A percentile compares a stretch with the other conserved stretches of the same genome.
Conservation (phyloP, 2,888 invertebrate genomes). For the Dicyrtoma fusca region DNA sequence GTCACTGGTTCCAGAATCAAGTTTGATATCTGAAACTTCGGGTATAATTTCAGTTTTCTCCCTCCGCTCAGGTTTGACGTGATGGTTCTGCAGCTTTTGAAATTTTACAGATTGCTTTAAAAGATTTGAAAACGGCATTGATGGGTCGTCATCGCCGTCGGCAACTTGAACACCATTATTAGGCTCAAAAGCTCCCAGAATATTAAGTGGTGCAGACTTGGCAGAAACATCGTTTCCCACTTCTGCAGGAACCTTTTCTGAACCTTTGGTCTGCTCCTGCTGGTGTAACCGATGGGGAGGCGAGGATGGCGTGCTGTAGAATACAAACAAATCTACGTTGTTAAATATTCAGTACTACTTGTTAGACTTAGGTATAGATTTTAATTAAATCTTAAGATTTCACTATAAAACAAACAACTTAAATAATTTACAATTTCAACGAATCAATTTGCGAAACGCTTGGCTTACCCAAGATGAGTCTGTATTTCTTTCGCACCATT, state of each 20-base stretch:
- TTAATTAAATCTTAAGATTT: no score
- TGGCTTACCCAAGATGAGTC: conserved; percentile 27
- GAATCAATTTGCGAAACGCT: not conserved
- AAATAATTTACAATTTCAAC: no score
- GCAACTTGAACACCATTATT: conserved; percentile 23
- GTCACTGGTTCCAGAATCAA: conserved; percentile 22
- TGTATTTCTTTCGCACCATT: conserved; percentile 32
- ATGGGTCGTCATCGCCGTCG: conserved; percentile 29
- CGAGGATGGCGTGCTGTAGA: no score
- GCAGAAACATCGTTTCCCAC: no score
- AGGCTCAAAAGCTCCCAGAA: conserved; percentile 65
- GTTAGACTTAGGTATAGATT: no score
- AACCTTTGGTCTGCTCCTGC: no score
- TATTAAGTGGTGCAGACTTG: conserved; percentile 68
- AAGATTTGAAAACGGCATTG: conserved; percentile 49
- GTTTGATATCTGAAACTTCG: conserved; percentile 16
- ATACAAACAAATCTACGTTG: no score
- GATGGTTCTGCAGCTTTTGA: conserved; percentile 31
- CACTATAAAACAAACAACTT: no score
- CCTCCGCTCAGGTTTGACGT: not conserved
- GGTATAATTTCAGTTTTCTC: conserved; percentile 6
- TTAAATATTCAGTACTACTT: no score
- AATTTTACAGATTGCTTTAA: conserved; percentile 57
- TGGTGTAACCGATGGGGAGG: no score
- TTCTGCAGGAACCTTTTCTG: not conserved